Evolutionary conservation across 2,797 vertebrate genomes (phyloP).

Genomic region (Rhinichthys osculus): DNA sequence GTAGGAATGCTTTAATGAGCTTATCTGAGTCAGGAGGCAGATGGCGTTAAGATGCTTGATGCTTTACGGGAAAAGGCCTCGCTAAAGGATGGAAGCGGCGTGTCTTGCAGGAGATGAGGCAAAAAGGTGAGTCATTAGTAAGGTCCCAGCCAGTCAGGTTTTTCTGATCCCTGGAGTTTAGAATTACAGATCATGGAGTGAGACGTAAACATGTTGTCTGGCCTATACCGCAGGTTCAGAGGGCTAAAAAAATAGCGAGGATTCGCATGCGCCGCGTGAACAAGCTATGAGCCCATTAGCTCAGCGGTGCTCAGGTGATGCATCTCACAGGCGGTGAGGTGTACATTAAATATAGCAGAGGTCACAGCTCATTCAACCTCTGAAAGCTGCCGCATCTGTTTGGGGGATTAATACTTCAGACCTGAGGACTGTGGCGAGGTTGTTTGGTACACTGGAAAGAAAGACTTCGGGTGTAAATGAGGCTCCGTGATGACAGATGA

Average conservation of each 20-base stretch:
- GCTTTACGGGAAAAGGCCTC: constrained; percentile 8
- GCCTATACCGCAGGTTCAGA: not conserved
- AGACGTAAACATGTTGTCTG: constrained; percentile 15
- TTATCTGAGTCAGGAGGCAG: constrained; percentile 47
- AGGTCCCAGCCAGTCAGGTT: not conserved
- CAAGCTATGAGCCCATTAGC: constrained; percentile 44
- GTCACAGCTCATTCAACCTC: constrained; percentile 48
- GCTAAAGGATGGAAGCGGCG: not conserved
- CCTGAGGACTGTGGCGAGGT: not conserved
- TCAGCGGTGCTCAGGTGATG: constrained; percentile 15
- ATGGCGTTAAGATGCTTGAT: constrained; percentile 28
- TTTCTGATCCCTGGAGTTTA: constrained; percentile 22
- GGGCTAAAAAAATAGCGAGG: constrained; percentile 1
- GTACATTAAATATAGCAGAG: constrained; percentile 49
- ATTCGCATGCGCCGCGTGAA: not conserved
- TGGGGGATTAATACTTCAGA: constrained; percentile 34
- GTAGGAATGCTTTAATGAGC: constrained; percentile 48
- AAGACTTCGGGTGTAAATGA: constrained; percentile 9
- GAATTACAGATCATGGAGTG: constrained; percentile 7
- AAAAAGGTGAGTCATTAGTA: constrained; percentile 39
- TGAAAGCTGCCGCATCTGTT: constrained; percentile 30
- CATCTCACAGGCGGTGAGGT: constrained; percentile 35
- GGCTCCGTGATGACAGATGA: not conserved
- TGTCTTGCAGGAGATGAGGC: constrained; percentile 32
- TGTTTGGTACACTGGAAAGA: constrained; percentile 23